These are phyloP conservation scores for Pachliopta kotzebuea DNA, from an alignment of 2,888 invertebrate species.

Conservation along the genomic window DNA sequence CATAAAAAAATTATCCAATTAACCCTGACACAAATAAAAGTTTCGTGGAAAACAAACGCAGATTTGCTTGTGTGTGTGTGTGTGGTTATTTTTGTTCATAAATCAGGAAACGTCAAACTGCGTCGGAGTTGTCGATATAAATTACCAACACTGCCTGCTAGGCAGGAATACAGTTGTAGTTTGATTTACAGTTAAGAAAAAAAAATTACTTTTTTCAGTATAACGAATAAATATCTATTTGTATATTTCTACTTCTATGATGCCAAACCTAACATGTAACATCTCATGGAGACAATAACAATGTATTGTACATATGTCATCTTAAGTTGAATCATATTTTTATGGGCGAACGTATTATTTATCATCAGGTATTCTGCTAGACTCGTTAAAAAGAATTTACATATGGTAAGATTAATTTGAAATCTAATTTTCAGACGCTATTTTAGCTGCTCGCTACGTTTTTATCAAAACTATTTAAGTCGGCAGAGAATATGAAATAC, in stretches of 20 bases:
- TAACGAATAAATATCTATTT: not conserved
- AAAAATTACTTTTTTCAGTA: slow-evolving; percentile 14
- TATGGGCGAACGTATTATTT: no score
- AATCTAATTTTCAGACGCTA: no score
- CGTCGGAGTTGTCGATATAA: slow-evolving; percentile 55
- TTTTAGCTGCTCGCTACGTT: no score
- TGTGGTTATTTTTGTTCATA: slow-evolving; percentile 46
- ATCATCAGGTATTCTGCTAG: no score
- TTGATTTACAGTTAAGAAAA: slow-evolving; percentile 29
- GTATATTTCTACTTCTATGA: no score
- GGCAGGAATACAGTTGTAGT: slow-evolving; percentile 41
- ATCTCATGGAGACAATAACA: no score
- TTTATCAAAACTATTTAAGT: not conserved
- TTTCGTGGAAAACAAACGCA: slow-evolving; percentile 11
- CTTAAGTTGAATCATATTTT: no score
- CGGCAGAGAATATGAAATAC: no score
- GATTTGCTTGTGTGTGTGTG: not conserved
- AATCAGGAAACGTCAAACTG: slow-evolving; percentile 67
- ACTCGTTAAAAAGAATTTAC: no score
- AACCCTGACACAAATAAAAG: slow-evolving; percentile 20
- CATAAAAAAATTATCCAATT: slow-evolving; percentile 15
- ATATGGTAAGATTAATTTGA: no score
- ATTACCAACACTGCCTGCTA: slow-evolving; percentile 50
- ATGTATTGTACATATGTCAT: no score
- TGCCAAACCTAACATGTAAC: no score